phyloP scores from a whole-genome alignment of 2,797 vertebrate species.

The Champsocephalus esox region DNA sequence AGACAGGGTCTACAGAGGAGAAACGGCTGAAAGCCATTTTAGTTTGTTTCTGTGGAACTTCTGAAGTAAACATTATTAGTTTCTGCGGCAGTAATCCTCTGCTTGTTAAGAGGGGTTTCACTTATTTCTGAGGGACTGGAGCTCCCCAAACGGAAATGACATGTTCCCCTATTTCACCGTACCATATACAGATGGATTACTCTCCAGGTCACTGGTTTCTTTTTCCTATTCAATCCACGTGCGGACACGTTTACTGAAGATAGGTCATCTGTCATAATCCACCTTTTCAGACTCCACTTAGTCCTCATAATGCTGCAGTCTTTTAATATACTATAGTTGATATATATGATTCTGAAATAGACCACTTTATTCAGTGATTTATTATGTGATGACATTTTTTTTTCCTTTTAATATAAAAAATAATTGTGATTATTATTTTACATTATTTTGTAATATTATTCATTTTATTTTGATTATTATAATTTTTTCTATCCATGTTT shows the following conservation, averaged over 20 bases:
- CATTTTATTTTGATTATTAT: too few species aligned
- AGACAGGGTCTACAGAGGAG: slow-evolving; percentile 71
- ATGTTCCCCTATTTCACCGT: not conserved
- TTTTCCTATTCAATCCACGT: not conserved
- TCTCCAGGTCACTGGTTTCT: too few species aligned
- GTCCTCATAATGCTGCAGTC: not conserved
- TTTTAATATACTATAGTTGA: not conserved
- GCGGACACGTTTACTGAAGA: not conserved
- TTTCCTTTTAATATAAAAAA: too few species aligned
- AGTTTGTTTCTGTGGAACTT: slow-evolving; percentile 19
- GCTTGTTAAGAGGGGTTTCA: slow-evolving; percentile 20
- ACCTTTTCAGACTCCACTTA: not conserved
- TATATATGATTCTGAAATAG: too few species aligned
- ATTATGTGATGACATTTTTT: too few species aligned
- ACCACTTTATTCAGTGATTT: too few species aligned
- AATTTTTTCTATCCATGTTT: too few species aligned
- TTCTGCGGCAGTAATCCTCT: slow-evolving; percentile 42
- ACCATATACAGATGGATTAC: too few species aligned
- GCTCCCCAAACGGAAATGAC: slow-evolving; percentile 20
- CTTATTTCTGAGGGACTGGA: slow-evolving; percentile 37
- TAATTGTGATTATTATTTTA: too few species aligned
- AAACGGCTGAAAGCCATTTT: slow-evolving; percentile 5
- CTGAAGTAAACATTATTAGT: slow-evolving; percentile 27
- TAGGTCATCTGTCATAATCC: not conserved
- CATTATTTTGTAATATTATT: too few species aligned